Evolutionary conservation across 53 echinoderm and acorn worm genomes (phyloP).

Genomic region (Glandiceps talaboti): DNA sequence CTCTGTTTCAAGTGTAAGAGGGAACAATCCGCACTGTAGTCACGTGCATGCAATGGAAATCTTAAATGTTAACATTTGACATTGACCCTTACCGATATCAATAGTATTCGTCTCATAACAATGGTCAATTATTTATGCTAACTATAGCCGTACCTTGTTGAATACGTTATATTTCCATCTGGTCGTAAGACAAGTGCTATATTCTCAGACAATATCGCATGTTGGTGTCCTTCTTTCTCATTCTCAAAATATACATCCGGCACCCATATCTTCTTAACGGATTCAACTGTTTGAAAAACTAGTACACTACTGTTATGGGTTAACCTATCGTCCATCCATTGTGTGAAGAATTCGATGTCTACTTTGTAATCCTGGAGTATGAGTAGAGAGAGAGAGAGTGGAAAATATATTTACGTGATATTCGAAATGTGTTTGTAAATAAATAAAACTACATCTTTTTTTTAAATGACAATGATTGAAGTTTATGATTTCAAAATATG

Average conservation of each 20-base stretch:
- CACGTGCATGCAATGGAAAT: no score
- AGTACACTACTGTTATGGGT: background rate
- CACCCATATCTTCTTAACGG: background rate
- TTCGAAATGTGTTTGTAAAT: no score
- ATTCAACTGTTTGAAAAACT: background rate
- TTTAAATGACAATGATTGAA: no score
- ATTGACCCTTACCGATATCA: no score
- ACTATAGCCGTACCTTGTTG: background rate
- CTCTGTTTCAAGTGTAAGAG: no score
- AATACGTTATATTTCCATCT: background rate
- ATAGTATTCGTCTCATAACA: no score
- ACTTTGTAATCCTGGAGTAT: background rate
- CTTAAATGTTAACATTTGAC: no score
- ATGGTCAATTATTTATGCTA: background rate
- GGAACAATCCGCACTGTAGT: no score
- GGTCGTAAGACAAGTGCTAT: background rate
- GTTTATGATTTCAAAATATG: no score
- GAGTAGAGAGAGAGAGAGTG: no score
- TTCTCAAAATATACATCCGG: background rate
- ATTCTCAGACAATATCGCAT: background rate
- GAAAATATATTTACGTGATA: no score
- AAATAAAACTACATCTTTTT: no score
- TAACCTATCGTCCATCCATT: background rate
- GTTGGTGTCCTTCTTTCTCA: background rate
- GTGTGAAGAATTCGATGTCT: background rate